phyloP scores from a whole-genome alignment of 2,113 vertebrate genomes.

The Hyperopisus bebe region DNA sequence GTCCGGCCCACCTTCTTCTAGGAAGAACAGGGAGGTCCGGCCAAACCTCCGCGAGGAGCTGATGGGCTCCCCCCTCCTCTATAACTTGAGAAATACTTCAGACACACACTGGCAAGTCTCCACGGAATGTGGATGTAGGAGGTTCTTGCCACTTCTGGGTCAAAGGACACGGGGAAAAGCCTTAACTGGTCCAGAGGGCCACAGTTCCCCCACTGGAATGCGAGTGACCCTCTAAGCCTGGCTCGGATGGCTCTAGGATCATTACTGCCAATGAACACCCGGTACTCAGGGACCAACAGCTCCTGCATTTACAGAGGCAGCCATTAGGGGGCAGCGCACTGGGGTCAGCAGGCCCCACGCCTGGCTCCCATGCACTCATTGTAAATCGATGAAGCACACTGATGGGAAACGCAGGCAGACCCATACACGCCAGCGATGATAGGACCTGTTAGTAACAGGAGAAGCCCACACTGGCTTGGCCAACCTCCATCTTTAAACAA shows the following conservation, averaged over 20 bases:
- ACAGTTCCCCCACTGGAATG: slow-evolving; percentile 45
- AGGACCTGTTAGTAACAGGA: background rate
- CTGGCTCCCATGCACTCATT: background rate
- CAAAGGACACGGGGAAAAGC: slow-evolving; percentile 37
- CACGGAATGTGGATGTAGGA: slow-evolving; percentile 19
- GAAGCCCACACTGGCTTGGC: background rate
- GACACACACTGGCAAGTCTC: slow-evolving; percentile 19
- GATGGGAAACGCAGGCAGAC: background rate
- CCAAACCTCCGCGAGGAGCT: background rate
- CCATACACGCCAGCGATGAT: background rate
- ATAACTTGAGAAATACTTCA: background rate
- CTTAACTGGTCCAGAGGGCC: background rate
- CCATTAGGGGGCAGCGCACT: background rate
- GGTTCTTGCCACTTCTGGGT: slow-evolving; percentile 43
- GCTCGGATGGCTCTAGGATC: background rate
- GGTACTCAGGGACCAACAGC: background rate
- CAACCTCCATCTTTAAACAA: background rate
- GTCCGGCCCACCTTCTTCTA: too few relatives aligned
- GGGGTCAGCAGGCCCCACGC: background rate
- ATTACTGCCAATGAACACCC: background rate
- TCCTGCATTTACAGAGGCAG: background rate
- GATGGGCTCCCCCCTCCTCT: background rate
- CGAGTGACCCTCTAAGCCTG: slow-evolving; percentile 23
- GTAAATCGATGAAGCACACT: background rate
- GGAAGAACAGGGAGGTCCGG: too few relatives aligned